phyloP scores from a whole-genome alignment of 1,140 invertebrate genomes.

The Tyrophagus putrescentiae region DNA sequence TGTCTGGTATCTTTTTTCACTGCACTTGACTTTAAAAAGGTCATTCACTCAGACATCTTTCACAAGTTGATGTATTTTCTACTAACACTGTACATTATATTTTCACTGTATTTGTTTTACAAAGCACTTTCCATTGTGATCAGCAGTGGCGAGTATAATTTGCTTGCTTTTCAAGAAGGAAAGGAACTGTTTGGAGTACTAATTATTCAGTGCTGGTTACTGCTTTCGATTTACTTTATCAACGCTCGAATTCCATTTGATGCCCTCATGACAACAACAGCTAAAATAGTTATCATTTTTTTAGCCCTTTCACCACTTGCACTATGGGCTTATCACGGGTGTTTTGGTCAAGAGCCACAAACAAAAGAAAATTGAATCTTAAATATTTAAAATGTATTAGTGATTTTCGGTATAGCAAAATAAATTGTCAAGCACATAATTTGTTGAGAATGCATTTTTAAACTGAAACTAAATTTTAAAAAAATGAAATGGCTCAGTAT shows the following conservation, averaged over 20 bases:
- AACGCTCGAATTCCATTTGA: constrained; percentile 9
- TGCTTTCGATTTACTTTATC: constrained; percentile 16
- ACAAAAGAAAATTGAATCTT: not conserved
- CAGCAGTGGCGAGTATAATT: not conserved
- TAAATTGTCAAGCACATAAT: too few relatives aligned
- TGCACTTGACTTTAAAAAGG: not conserved
- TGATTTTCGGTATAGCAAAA: not conserved
- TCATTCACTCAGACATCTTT: not conserved
- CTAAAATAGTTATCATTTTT: constrained; percentile 8
- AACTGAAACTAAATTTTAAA: too few relatives aligned
- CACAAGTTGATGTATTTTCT: not conserved
- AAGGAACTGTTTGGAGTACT: constrained; percentile 18
- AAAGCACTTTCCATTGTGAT: not conserved
- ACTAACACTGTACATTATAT: constrained; percentile 2
- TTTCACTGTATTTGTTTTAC: not conserved
- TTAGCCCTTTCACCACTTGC: constrained; percentile 10
- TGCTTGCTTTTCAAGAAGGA: constrained; percentile 14
- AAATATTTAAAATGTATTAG: not conserved
- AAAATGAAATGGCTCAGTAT: too few relatives aligned
- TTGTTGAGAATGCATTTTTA: too few relatives aligned
- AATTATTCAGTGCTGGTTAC: constrained; percentile 11
- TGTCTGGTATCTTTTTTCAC: constrained; percentile 3
- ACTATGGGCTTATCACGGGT: constrained; percentile 16
- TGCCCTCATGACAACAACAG: constrained; percentile 1
- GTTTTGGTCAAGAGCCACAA: not conserved